Conservation (phyloP, 2,113 vertebrate genomes). For the Fulica atra region DNA sequence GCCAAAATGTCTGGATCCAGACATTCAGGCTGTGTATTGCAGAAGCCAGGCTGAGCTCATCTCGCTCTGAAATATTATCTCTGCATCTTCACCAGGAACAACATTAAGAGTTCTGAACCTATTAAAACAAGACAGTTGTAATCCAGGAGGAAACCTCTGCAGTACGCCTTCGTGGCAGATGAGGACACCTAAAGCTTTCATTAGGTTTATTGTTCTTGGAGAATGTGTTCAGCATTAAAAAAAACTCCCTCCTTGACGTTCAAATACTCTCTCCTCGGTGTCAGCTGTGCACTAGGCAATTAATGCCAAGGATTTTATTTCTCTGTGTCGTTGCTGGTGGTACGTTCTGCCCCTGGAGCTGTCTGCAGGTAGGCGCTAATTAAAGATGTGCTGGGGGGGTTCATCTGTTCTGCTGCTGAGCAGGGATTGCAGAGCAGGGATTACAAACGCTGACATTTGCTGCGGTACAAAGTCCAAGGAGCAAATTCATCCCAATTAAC, state of each 20-base stretch:
- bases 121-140: background rate
- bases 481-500: background rate
- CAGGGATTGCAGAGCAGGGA: background rate
- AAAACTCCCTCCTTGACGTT: background rate
- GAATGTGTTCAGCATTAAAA: background rate
- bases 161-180: fast-evolving
- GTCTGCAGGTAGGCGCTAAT: background rate
- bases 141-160: background rate
- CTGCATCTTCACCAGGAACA: background rate
- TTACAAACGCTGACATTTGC: fast-evolving
- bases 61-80: background rate
- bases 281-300: background rate
- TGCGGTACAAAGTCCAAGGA: background rate
- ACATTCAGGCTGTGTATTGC: fast-evolving
- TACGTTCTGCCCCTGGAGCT: fast-evolving
- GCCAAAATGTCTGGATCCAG: background rate
- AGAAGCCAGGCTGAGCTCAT: background rate
- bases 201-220: background rate
- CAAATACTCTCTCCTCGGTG: background rate
- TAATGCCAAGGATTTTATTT: background rate
- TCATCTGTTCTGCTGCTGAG: background rate
- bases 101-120: background rate
- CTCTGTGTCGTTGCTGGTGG: fast-evolving
- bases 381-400: background rate
- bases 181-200: background rate